These are phyloP conservation scores for Bungarus multicinctus DNA, from an alignment of 2,113 vertebrate genomes.

Conservation along the genomic window DNA sequence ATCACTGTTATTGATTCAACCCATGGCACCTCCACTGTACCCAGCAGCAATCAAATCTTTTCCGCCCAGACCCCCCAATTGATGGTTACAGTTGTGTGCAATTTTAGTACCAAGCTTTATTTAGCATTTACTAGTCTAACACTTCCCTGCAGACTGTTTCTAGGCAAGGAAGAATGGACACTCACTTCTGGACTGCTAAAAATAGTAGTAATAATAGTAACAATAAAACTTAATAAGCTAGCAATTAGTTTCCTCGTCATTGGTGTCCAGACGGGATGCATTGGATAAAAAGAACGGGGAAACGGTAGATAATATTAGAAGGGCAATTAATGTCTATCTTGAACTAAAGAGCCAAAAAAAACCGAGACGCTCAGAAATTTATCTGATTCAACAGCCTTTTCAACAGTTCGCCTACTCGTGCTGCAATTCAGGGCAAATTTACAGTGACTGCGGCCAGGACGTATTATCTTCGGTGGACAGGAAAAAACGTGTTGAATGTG, in stretches of 20 bases:
- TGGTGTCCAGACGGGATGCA: neutral
- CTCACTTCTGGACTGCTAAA: neutral
- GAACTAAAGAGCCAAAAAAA: neutral
- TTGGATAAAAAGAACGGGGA: neutral
- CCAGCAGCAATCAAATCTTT: neutral
- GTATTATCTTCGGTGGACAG: neutral
- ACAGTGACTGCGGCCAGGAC: neutral
- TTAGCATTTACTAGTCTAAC: neutral
- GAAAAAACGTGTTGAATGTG: neutral
- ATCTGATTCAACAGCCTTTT: neutral
- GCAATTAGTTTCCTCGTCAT: neutral
- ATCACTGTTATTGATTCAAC: neutral
- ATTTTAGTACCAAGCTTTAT: constrained; percentile 3
- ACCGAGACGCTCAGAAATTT: neutral
- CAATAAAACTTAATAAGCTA: neutral
- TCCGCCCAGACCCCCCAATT: too few species aligned
- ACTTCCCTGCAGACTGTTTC: neutral
- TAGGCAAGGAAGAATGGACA: neutral
- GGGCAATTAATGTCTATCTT: neutral
- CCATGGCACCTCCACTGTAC: neutral
- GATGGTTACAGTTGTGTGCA: neutral
- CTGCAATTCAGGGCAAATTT: neutral
- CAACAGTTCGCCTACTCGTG: neutral
- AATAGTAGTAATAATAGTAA: neutral
- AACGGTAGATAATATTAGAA: neutral